Evolutionary conservation across 2,888 invertebrate genomes (phyloP), one percentile per base, ranked within the genome.

Genomic region (Shargacucullia verbasci): DNA sequence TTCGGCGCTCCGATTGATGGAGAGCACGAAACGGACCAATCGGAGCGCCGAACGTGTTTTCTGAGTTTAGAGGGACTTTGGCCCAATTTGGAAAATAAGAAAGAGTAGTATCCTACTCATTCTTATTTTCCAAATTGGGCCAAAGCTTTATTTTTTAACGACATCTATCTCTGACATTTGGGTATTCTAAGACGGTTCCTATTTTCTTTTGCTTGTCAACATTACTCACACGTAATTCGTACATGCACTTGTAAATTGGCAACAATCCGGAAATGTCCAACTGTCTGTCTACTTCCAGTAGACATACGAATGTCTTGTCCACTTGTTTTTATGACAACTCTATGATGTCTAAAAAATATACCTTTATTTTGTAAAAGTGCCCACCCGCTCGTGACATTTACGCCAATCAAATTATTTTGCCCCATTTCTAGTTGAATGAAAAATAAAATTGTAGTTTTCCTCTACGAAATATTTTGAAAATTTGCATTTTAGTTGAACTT

Each of bases 291-390:
- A 13, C 46, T 39, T 41, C 20, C n/a, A 40, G 31, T 31, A 20
- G 50, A 41, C 68, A 45, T 35, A 38, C 33, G 15, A 37, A 46
- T 38, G 63, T 68, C 59, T 13, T n/a, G 15, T 48, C 41, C 12
- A 47, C 64, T 68, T 55, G 64, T 72, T 44, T 11, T 14, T 43
- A 47, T 53, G 71, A 71, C 71, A 63, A 43, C 33, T 37, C 29
- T 47, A 50, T 56, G 45, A 58, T 41, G 46, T 55, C 20, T 13
- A 55, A 25, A 39, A 47, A 47, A 70, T 46, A 38, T 37, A 43
- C 50, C 46, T 57, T 52, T 47, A 57, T 57, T 45, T 43, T 54
- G 29, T 53, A 25, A 45, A 62, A 40, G 27, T 46, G 41, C n/a
- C 31, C 50, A 38, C 39, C 44, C 56, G 40, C 25, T 41, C 25